Conservation (phyloP, 2,113 vertebrate species). For the Burhinus bistriatus region DNA sequence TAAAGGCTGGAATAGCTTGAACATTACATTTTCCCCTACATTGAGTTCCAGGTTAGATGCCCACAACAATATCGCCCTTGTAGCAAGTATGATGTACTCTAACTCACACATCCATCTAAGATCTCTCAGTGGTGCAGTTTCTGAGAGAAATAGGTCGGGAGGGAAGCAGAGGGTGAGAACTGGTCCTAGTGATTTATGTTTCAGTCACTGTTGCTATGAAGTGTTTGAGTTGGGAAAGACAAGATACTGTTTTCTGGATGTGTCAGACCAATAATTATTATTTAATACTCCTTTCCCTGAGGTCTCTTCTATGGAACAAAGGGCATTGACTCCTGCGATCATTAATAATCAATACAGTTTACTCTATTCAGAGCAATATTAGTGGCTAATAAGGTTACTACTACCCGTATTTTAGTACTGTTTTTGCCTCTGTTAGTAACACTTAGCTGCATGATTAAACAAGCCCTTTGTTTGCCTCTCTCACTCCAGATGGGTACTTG, state of each 20-base stretch:
- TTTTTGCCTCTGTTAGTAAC: not conserved
- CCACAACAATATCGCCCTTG: not conserved
- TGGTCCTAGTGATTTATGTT: not conserved
- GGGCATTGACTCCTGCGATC: not conserved
- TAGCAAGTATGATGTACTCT: not conserved
- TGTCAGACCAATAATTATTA: not conserved
- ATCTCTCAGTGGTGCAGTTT: not conserved
- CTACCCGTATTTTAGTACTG: not conserved
- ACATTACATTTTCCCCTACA: not conserved
- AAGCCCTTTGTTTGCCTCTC: slow-evolving; percentile 9
- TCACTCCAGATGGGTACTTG: slow-evolving; percentile 45
- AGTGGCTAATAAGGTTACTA: slow-evolving; percentile 24
- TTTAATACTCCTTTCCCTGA: slow-evolving; percentile 3
- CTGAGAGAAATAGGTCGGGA: not conserved
- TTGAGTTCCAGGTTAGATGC: not conserved
- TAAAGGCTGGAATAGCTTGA: not conserved
- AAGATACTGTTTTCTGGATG: not conserved
- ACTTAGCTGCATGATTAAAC: slow-evolving; percentile 29
- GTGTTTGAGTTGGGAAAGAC: not conserved
- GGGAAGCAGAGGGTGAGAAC: not conserved
- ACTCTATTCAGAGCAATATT: slow-evolving; percentile 3
- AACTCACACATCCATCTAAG: not conserved
- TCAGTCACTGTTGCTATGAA: not conserved
- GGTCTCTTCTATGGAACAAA: not conserved
- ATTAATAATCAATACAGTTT: not conserved